A percentile compares a stretch with the other conserved stretches of the same genome.
Evolutionary conservation across 2,797 vertebrate genomes (phyloP).

Genomic region (Microctenopoma lineatum): DNA sequence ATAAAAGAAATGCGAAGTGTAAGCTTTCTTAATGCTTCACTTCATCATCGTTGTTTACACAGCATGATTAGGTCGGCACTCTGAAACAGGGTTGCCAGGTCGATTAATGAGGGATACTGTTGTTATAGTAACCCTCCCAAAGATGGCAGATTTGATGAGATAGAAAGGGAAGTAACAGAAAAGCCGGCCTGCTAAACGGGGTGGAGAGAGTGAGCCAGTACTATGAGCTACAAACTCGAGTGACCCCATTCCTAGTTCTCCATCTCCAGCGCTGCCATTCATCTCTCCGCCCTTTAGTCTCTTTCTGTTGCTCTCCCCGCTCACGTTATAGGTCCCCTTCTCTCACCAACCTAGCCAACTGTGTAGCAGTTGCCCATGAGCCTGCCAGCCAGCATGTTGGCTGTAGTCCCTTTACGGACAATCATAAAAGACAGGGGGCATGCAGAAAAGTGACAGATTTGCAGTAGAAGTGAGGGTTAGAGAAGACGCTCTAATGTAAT

Average conservation of each 20-base stretch:
- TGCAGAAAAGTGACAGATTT: constrained; percentile 71
- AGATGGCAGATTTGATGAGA: constrained; percentile 75
- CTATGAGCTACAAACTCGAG: constrained; percentile 85
- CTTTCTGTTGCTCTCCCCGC: constrained; percentile 35
- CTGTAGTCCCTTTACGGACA: constrained; percentile 73
- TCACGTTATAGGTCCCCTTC: constrained; percentile 40
- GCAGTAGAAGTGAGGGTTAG: constrained; percentile 51
- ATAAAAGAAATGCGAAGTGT: constrained; percentile 36
- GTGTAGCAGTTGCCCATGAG: constrained; percentile 79
- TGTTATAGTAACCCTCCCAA: constrained; percentile 72
- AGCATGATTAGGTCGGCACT: constrained; percentile 33
- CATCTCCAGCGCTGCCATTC: constrained; percentile 62
- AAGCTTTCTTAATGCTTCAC: constrained; percentile 44
- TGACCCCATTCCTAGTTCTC: constrained; percentile 79
- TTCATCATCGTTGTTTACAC: constrained; percentile 54
- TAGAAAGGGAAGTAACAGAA: constrained; percentile 66
- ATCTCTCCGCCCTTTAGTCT: constrained; percentile 50
- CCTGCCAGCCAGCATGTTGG: constrained; percentile 75
- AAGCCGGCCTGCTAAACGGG: constrained; percentile 67
- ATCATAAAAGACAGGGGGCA: constrained; percentile 74
- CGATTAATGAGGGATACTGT: constrained; percentile 59
- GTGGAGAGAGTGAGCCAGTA: constrained; percentile 75
- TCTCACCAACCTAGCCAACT: constrained; percentile 71
- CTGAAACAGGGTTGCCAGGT: constrained; percentile 40
- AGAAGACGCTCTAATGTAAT: constrained; percentile 12